These are phyloP conservation scores for Nesospiza acunhae DNA, from an alignment of 2,113 vertebrate species.

Conservation along the genomic window DNA sequence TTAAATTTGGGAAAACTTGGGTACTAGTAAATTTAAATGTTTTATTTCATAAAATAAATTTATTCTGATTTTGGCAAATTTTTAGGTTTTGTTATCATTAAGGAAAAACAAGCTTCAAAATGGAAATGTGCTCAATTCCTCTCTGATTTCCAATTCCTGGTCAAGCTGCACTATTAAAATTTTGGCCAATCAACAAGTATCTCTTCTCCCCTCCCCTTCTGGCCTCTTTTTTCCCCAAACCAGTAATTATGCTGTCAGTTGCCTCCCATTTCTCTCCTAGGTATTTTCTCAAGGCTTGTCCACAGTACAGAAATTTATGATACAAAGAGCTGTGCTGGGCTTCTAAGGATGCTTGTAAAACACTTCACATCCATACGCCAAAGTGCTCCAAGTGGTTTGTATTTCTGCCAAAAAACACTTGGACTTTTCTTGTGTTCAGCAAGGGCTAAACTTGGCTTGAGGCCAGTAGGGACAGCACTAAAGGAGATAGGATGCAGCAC, in stretches of 20 bases:
- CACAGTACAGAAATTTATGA: conserved; percentile 40
- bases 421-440: conserved; percentile 48
- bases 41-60: neutral
- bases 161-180: neutral
- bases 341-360: conserved; percentile 66
- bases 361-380: conserved; percentile 61
- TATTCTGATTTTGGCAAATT: neutral
- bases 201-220: neutral
- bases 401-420: conserved; percentile 63
- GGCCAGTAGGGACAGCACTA: conserved; percentile 40
- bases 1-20: neutral
- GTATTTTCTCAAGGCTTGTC: conserved; percentile 32
- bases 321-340: conserved; percentile 19
- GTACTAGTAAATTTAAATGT: neutral
- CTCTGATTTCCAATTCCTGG: neutral
- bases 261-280: neutral
- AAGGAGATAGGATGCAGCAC: neutral
- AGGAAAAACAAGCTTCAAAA: neutral
- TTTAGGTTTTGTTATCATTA: neutral
- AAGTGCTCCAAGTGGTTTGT: conserved; percentile 65
- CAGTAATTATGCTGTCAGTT: neutral
- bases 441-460: conserved; percentile 40
- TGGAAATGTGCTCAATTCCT: neutral
- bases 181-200: neutral
- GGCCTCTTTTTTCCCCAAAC: neutral